A percentile compares a stretch with the other conserved stretches of the same genome.
phyloP scores from a whole-genome alignment of 2,888 invertebrate genomes.

The Lasioglossum villosulum region DNA sequence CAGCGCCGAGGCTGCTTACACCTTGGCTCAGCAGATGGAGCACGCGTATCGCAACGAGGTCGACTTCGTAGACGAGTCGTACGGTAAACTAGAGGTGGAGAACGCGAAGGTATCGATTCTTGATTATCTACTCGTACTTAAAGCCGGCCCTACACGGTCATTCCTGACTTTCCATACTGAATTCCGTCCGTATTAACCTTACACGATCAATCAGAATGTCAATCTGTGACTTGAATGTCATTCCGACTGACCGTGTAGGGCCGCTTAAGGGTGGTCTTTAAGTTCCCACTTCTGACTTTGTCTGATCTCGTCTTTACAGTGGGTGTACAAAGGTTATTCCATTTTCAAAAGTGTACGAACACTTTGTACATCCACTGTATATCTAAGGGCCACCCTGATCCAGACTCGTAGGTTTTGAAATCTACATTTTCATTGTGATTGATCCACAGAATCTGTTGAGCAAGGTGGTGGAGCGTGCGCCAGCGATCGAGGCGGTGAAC shows the following conservation, averaged over 20 bases:
- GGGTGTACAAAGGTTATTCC: too few relatives aligned
- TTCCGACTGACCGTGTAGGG: too few relatives aligned
- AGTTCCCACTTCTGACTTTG: too few relatives aligned
- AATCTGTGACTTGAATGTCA: too few relatives aligned
- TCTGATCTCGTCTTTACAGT: too few relatives aligned
- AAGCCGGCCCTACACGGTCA: too few relatives aligned
- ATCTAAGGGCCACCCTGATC: neutral
- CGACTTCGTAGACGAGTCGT: slow-evolving; percentile 95
- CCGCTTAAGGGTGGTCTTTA: neutral
- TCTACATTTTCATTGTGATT: neutral
- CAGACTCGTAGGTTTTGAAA: neutral
- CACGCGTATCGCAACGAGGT: slow-evolving; percentile 95
- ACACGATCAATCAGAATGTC: too few relatives aligned
- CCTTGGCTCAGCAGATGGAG: slow-evolving; percentile 95
- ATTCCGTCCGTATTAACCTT: too few relatives aligned
- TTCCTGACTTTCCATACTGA: too few relatives aligned
- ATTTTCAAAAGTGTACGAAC: too few relatives aligned
- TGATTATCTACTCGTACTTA: neutral
- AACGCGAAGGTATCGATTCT: slow-evolving; percentile 89
- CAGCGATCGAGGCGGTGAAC: slow-evolving; percentile 98
- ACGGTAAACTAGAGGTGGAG: slow-evolving; percentile 91
- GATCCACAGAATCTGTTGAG: slow-evolving; percentile 93
- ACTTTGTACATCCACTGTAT: too few relatives aligned
- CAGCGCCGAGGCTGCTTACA: slow-evolving; percentile 96
- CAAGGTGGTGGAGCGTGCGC: slow-evolving; percentile 96